Base-by-base conservation (phyloP, 53 echinoderm and acorn worm species). In the Hippasteria phrygiana region DNA sequence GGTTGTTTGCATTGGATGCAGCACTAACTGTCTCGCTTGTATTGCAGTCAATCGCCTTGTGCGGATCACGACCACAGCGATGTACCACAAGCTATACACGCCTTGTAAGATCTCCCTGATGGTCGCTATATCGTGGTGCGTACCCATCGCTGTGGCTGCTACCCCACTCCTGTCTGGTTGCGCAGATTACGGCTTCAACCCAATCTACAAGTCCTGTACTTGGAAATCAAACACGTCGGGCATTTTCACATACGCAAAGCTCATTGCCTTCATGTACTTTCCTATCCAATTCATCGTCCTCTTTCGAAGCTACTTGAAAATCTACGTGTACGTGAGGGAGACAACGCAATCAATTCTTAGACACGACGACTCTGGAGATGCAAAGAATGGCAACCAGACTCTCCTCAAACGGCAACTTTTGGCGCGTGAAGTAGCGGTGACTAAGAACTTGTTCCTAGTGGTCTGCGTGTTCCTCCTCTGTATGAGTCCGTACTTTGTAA, bases 71-170 rank as follows among this genome's bases (percentile, higher is more conserved):
- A 54, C 47, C 22, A 20, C 18, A 36, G 27, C 29, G 4, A 3
- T 40, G 5, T 74, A 51, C 32, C 62, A 42, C 3, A 74, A 27
- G 32, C 78, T 96, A 29, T 92, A 91, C 90, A 90, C 71, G 1
- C 85, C 90, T 22, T 62, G 74, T 27, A 77, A 90, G 8, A 74
- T 94, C 20, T 50, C 83, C 39, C 53, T 89, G 17, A 80, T 76
- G 71, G 78, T 96, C 33, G 51, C 63, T 22, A 45, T 94, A 16
- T 88, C 82, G 1, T 96, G 96, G 96, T 13, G 88, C n/a, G 41
- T 92, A 43, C 95, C 95, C 0, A 40, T 95, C 26, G 70, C 39
- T 62, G 28, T 95, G 27, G 88, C 88, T 46, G 62, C 76, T 37
- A 34, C 87, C 2, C 91, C 93, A 0, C 73, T 91, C 17, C 22